Conservation (phyloP, 2,797 vertebrate genomes). For the Pristis pectinata region DNA sequence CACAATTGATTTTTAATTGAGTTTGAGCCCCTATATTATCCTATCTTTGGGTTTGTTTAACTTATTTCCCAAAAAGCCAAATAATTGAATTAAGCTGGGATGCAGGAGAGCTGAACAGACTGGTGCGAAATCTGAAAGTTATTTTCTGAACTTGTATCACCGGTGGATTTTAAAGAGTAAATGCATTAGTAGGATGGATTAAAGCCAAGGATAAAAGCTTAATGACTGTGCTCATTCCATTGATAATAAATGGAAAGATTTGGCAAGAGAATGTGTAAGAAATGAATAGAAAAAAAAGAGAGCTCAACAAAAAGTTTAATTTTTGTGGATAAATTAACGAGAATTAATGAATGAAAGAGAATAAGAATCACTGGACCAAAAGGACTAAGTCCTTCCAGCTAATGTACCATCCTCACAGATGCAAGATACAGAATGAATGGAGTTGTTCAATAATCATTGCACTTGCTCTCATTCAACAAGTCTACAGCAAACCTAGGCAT, state of each 20-base stretch:
- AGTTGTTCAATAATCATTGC: background rate
- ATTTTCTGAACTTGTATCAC: background rate
- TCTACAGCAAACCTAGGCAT: background rate
- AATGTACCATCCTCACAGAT: background rate
- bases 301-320: background rate
- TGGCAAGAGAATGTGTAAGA: background rate
- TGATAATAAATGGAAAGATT: background rate
- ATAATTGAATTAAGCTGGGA: background rate
- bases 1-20: background rate
- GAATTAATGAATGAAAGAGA: background rate
- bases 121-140: background rate
- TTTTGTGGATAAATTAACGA: background rate
- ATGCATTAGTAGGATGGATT: background rate
- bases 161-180: background rate
- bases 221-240: background rate
- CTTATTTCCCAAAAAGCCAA: background rate
- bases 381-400: background rate
- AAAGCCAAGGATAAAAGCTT: background rate
- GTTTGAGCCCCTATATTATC: background rate
- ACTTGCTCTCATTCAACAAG: background rate
- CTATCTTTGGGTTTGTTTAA: background rate
- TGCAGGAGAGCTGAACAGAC: background rate
- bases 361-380: too few relatives aligned
- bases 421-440: background rate
- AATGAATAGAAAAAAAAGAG: background rate